Base-by-base conservation (phyloP, 2,113 vertebrate species). In the Heterotilapia buettikoferi region DNA sequence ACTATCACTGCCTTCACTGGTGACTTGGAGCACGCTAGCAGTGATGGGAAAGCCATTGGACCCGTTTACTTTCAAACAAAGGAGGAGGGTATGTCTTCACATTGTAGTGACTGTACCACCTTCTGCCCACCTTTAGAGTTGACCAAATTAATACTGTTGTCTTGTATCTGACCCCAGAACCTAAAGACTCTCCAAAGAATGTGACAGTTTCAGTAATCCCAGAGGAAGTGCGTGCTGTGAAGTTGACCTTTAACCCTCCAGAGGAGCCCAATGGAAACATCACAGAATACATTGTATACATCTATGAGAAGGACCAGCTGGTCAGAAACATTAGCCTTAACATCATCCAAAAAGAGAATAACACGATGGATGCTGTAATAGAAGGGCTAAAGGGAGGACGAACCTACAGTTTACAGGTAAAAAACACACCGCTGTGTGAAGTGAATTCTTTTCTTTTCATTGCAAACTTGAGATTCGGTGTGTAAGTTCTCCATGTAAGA, bases 161-260 rank as follows among this genome's bases (percentile, higher is more conserved):
- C 14, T 18, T 80, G 18, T 52, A 16, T 78, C 26, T 78, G 45
- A 33, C 26, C 43, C 94, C 88, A 99, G 99, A 97, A 54, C 98
- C 98, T 40, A 98, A 97, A 95, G 98, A 98, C 86, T 97, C 99
- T 93, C 99, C 98, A 78, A 98, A 97, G 93, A 99, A 99, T 14
- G 87, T 99, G 95, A 97, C 96, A 1, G 94, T 98, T 93, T 97
- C 97, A 85, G 96, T 97, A 92, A 97, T 98, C 88, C 97, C 97
- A 14, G 96, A 98, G 10, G 97, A 98, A 88, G 98, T 99, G 88
- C 98, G 97, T 47, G 97, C 96, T 71, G 97, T 99, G 89, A 97
- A 95, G 89, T 93, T 99, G 91, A 98, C 96, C 1, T 99, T 99
- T 86, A 96, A 96, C 86, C 98, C 99, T 1, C 98, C 98, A 29